phyloP scores from a whole-genome alignment of 2,113 vertebrate genomes.

The Vireo altiloquus region DNA sequence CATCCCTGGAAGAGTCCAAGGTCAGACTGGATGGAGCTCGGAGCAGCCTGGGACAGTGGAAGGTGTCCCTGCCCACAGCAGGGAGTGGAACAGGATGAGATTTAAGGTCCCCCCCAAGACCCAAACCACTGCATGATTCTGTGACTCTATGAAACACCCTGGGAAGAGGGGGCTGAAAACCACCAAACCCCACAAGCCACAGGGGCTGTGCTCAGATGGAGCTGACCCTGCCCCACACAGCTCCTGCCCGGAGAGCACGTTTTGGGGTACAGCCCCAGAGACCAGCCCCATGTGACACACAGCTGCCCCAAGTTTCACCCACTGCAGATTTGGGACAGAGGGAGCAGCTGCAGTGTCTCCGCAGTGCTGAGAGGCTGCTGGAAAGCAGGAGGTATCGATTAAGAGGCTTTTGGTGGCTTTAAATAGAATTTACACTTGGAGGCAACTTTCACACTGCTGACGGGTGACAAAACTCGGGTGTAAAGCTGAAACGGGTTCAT shows the following conservation, averaged over 20 bases:
- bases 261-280: not conserved
- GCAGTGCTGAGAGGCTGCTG: not conserved
- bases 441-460: not conserved
- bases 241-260: not conserved
- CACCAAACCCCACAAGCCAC: no score
- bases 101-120: not conserved
- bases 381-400: not conserved
- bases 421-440: slow-evolving; percentile 20
- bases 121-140: not conserved
- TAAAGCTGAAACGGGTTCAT: not conserved
- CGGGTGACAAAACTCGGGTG: not conserved
- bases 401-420: not conserved
- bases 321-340: not conserved
- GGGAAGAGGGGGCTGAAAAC: not conserved
- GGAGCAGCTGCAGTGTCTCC: not conserved
- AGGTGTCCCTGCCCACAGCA: not conserved
- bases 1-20: not conserved
- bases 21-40: accelerated
- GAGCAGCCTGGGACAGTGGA: not conserved
- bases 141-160: accelerated
- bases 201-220: not conserved
- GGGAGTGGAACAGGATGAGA: not conserved
- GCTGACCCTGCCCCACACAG: not conserved
- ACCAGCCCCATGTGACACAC: not conserved
- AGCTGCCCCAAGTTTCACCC: not conserved